phyloP scores from a whole-genome alignment of 2,888 invertebrate species.

The Iselma pallidipennis region DNA sequence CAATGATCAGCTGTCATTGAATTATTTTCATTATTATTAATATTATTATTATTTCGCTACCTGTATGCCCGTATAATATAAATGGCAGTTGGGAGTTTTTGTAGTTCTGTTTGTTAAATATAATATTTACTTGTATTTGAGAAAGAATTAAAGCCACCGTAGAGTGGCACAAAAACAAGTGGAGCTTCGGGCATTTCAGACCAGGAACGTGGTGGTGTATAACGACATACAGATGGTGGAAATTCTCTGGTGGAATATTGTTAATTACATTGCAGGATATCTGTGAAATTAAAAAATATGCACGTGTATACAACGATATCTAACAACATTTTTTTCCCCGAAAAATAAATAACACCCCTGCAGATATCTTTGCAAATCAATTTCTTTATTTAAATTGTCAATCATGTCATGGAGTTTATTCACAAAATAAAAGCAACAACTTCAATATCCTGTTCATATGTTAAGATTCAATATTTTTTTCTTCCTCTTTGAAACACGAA shows the following conservation, averaged over 20 bases:
- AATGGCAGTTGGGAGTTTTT: conserved; percentile 20
- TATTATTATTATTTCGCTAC: conserved; percentile 24
- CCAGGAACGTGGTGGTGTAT: too few species aligned
- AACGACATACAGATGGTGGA: not conserved
- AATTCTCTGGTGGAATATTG: conserved; percentile 1
- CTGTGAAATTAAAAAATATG: not conserved
- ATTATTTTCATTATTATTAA: not conserved
- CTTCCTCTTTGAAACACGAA: too few species aligned
- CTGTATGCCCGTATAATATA: conserved; percentile 5
- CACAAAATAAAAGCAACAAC: too few species aligned
- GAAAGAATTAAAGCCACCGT: not conserved
- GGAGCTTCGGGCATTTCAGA: not conserved
- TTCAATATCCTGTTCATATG: too few species aligned
- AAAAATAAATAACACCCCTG: too few species aligned
- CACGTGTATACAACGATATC: too few species aligned
- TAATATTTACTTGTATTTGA: not conserved
- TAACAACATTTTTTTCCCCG: too few species aligned
- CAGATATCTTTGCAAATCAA: too few species aligned
- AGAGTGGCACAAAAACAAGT: not conserved
- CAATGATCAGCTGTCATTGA: conserved; percentile 24
- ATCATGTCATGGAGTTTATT: too few species aligned
- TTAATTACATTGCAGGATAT: not conserved
- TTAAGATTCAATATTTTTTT: too few species aligned
- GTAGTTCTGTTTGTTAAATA: conserved; percentile 5
- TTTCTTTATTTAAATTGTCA: too few species aligned